phyloP scores from a whole-genome alignment of 2,888 invertebrate species.

The Apodemia zela region DNA sequence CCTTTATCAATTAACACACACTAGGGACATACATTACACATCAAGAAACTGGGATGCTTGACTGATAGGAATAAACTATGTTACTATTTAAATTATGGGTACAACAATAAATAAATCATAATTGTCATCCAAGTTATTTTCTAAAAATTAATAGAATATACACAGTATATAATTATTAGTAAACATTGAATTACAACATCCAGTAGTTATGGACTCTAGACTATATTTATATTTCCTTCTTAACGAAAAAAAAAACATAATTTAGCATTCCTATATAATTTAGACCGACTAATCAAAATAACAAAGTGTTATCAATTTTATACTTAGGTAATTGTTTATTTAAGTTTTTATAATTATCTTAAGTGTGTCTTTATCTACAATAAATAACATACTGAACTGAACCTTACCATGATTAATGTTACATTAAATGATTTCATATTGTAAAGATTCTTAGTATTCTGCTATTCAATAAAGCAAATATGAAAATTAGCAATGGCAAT shows the following conservation, averaged over 20 bases:
- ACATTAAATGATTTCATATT: not conserved
- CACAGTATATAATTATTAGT: not conserved
- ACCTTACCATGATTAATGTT: constrained; percentile 19
- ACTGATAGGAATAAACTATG: not conserved
- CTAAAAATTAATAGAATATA: not conserved
- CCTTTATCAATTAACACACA: too few species aligned
- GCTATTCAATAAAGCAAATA: too few species aligned
- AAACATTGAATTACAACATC: not conserved
- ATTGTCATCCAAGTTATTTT: constrained; percentile 1
- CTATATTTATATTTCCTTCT: too few species aligned
- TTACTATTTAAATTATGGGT: not conserved
- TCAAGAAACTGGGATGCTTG: not conserved
- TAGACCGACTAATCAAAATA: constrained; percentile 19
- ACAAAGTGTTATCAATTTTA: constrained; percentile 29
- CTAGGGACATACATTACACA: not conserved
- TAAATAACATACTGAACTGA: constrained; percentile 28
- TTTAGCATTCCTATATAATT: not conserved
- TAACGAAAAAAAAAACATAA: not conserved
- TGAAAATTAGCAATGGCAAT: too few species aligned
- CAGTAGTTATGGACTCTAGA: not conserved
- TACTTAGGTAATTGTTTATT: constrained; percentile 33
- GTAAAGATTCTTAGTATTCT: not conserved
- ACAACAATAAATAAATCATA: not conserved
- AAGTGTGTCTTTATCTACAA: constrained; percentile 32
- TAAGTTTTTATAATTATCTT: constrained; percentile 34